These are phyloP conservation scores for Oreochromis tanganicae DNA, from an alignment of 2,113 vertebrate genomes.

Conservation along the genomic window DNA sequence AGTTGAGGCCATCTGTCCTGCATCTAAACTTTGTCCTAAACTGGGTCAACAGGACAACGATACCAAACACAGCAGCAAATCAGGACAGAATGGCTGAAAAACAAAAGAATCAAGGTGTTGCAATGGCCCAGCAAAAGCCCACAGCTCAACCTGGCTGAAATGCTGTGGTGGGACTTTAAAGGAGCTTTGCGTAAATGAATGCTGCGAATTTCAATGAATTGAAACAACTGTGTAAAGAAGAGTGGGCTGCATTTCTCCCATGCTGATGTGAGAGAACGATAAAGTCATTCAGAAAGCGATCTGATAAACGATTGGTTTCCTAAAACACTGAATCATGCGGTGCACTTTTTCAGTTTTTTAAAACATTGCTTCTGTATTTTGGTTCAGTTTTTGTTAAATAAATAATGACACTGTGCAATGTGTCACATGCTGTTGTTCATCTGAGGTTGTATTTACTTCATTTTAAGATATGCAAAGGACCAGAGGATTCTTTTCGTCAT, in stretches of 20 bases:
- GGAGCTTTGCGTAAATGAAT: neutral
- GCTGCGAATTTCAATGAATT: neutral
- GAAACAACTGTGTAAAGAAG: neutral
- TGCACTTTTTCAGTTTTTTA: neutral
- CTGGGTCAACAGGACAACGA: neutral
- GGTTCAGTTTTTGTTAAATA: neutral
- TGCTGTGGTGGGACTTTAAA: neutral
- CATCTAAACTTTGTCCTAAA: neutral
- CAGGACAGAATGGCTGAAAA: neutral
- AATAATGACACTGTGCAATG: neutral
- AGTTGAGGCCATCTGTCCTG: neutral
- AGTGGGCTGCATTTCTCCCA: fast-evolving
- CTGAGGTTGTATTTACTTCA: neutral
- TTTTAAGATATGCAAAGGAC: neutral
- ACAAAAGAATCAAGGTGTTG: neutral
- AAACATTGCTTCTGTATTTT: neutral
- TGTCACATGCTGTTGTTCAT: neutral
- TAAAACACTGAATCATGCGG: neutral
- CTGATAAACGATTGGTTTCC: neutral
- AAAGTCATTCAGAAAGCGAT: fast-evolving
- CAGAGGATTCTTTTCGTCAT: neutral
- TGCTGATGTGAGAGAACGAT: neutral
- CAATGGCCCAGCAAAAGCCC: neutral
- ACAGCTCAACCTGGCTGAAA: neutral
- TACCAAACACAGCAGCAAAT: neutral